Conservation (phyloP, 1,140 invertebrate genomes). For the Batillaria attramentaria region DNA sequence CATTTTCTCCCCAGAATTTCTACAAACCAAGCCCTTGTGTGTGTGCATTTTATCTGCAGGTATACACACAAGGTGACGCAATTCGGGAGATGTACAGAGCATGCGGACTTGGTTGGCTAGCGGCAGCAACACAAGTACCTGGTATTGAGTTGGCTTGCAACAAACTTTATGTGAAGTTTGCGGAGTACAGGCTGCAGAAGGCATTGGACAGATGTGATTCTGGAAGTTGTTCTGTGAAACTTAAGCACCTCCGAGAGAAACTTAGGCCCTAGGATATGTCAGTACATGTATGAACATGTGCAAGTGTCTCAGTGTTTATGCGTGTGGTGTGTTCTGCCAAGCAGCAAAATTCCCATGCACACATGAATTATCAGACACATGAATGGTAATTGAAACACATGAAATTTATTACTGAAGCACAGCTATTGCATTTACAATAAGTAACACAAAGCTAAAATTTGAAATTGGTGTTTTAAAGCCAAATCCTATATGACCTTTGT, state of each 20-base stretch:
- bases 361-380: no score
- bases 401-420: no score
- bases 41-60: no score
- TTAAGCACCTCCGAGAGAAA: conserved; percentile 26
- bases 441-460: no score
- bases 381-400: no score
- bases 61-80: conserved; percentile 39
- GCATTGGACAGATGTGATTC: conserved; percentile 29
- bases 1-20: no score
- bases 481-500: no score
- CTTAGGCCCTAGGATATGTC: background rate
- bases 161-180: conserved; percentile 43
- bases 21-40: no score
- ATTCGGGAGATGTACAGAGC: conserved; percentile 46
- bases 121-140: conserved; percentile 37
- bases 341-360: no score
- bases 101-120: conserved; percentile 38
- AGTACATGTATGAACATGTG: background rate
- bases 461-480: no score
- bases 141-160: conserved; percentile 23
- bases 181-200: conserved; percentile 28
- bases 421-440: no score
- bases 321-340: no score
- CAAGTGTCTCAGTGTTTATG: background rate
- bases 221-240: conserved; percentile 27